These are phyloP conservation scores for Montifringilla adamsi DNA, from an alignment of 2,113 vertebrate species.

Conservation along the genomic window DNA sequence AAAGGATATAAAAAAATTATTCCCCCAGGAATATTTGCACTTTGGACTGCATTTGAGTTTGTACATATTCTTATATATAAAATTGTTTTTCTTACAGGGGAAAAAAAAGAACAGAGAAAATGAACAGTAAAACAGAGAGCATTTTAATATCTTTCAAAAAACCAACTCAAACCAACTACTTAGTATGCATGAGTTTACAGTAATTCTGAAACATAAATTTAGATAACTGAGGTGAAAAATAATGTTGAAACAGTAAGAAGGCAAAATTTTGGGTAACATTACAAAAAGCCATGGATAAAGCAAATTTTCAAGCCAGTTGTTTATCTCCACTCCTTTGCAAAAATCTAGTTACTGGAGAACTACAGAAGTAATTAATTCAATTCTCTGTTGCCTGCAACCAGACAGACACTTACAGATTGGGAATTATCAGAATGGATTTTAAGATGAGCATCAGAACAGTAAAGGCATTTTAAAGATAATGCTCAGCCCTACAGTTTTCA, in stretches of 20 bases:
- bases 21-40: not conserved
- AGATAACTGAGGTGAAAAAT: not conserved
- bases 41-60: not conserved
- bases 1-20: not conserved
- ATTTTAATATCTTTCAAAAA: not conserved
- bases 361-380: not conserved
- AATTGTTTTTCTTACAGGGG: not conserved
- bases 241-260: not conserved
- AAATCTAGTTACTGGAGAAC: not conserved
- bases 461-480: not conserved
- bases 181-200: not conserved
- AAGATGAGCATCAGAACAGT: not conserved
- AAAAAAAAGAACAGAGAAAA: not conserved
- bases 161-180: not conserved
- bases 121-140: accelerated
- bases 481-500: not conserved
- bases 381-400: not conserved
- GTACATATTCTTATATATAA: not conserved
- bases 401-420: not conserved
- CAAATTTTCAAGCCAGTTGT: not conserved
- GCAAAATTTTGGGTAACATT: not conserved
- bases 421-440: not conserved
- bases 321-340: not conserved
- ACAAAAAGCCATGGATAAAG: accelerated
- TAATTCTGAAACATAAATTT: not conserved